Base-by-base conservation (phyloP, 2,888 invertebrate species). In the Epirrita christyi region DNA sequence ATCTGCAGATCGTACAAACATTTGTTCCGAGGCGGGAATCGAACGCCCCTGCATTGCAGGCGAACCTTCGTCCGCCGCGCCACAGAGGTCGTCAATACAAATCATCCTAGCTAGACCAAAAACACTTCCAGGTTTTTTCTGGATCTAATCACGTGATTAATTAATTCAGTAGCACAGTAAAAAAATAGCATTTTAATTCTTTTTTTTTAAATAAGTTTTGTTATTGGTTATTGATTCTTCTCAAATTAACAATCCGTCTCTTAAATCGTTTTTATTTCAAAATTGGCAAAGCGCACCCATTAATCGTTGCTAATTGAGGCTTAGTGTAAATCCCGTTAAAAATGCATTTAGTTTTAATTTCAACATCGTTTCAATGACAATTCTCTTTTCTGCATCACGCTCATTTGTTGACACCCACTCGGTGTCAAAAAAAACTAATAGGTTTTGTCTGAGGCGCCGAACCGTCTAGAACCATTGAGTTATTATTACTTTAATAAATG, bases 271-370 rank as follows among this genome's bases (percentile, higher is more conserved):
- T 49, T 43, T 36, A 44, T 57, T 59, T 53, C 50, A 59, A 50
- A 65, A 56, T 65, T 66, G 66, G 66, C 66, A 60, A 59, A 32
- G 55, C 38, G 9, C 15, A 49, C 46, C 52, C 41, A 64, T 70
- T 68, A 58, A 62, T 55, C 49, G 62, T 58, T 63, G 64, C 63
- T 66, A 66, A 63, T 74, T 62, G 45, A 8, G 45, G 56, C 15
- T 65, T 62, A 58, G 56, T 61, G 64, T 67, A 64, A 61, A 62
- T 68, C 68, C 63, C 53, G 59, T 66, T 55, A 54, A 66, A 67
- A 64, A 63, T 66, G 60, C 45, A 50, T 54, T 59, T 38, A 27
- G 15, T 14, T 59, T 59, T 47, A 55, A 61, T 55, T 52, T 55
- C 56, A 48, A 59, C 59, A 60, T 55, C 55, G 53, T 59, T 40